A percentile compares a stretch with the other conserved stretches of the same genome.
These are phyloP conservation scores for Drosophila ustulata DNA, from an alignment of 2,888 invertebrate genomes.

Conservation along the genomic window DNA sequence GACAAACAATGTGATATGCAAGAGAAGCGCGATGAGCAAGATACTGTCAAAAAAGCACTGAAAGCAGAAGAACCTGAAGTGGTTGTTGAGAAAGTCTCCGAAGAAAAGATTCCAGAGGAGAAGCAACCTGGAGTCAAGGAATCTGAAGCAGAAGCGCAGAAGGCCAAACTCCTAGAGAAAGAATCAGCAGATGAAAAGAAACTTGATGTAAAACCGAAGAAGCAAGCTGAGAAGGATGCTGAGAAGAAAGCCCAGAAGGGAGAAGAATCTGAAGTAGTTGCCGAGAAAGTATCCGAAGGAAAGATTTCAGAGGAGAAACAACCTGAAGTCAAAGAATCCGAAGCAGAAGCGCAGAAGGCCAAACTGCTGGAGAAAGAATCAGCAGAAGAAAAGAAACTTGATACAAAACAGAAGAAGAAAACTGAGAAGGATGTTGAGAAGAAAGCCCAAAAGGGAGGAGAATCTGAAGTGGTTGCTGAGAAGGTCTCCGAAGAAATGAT, in stretches of 20 bases:
- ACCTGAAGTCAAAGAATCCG: constrained; percentile 22
- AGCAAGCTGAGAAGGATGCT: constrained; percentile 18
- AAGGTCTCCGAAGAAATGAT: constrained; percentile 23
- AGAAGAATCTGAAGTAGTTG: constrained; percentile 31
- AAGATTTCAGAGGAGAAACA: constrained; percentile 5
- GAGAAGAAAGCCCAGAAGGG: constrained; percentile 14
- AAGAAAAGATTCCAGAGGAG: constrained; percentile 34
- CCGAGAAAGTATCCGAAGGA: constrained; percentile 24
- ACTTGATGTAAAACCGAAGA: constrained; percentile 2
- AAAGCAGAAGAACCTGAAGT: constrained; percentile 23
- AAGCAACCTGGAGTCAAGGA: constrained; percentile 13
- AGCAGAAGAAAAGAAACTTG: constrained; percentile 21
- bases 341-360: constrained; percentile 14
- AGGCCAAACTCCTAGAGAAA: background rate
- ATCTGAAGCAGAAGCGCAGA: constrained; percentile 4
- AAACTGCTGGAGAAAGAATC: constrained; percentile 24
- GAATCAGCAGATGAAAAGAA: constrained; percentile 10
- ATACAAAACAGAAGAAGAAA: constrained; percentile 34
- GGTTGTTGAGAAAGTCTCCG: constrained; percentile 17
- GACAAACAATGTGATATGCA: constrained; percentile 11
- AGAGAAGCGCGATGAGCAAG: constrained; percentile 24
- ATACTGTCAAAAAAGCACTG: background rate
- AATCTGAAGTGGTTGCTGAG: constrained; percentile 24
- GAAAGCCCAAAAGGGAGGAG: constrained; percentile 18
- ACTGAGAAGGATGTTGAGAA: constrained; percentile 2